A percentile compares a stretch with the other conserved stretches of the same genome.
Evolutionary conservation across 2,888 invertebrate species (phyloP).

Genomic region (Rhabditoides inermis): DNA sequence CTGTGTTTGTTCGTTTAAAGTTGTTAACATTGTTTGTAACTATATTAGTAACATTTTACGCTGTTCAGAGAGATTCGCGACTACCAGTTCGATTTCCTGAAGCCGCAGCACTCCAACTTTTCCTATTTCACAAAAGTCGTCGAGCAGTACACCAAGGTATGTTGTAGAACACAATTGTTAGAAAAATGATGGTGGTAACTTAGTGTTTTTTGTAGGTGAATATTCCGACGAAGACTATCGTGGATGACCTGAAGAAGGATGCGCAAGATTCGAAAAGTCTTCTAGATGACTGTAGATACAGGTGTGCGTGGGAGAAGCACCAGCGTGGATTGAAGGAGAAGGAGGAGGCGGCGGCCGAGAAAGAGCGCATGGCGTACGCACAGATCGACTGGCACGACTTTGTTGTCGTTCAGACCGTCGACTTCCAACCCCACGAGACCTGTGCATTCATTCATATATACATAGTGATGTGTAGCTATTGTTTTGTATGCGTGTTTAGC

Average conservation of each 20-base stretch:
- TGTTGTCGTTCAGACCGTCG: slow-evolving; percentile 97
- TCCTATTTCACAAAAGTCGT: slow-evolving; percentile 94
- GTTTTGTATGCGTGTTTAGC: slow-evolving; percentile 31
- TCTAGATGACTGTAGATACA: slow-evolving; percentile 58
- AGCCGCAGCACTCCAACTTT: slow-evolving; percentile 95
- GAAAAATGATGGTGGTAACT: no score
- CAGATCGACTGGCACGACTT: slow-evolving; percentile 99
- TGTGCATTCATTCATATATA: no score
- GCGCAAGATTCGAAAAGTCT: slow-evolving; percentile 35
- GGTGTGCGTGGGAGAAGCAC: slow-evolving; percentile 91
- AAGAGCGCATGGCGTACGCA: slow-evolving; percentile 80
- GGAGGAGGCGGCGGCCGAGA: slow-evolving; percentile 88
- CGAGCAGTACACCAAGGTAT: slow-evolving; percentile 91
- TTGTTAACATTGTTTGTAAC: no score
- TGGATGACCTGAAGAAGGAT: slow-evolving; percentile 32
- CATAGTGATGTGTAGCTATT: no score
- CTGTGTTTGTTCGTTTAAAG: no score
- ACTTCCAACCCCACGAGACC: slow-evolving; percentile 90
- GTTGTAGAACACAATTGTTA: no score
- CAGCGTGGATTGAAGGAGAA: slow-evolving; percentile 83
- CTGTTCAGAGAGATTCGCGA: no score
- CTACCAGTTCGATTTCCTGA: slow-evolving; percentile 94
- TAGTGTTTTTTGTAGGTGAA: slow-evolving; percentile 64
- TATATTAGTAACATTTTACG: no score
- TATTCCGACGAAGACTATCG: slow-evolving; percentile 72